These are phyloP conservation scores for Ectemnius lituratus DNA, from an alignment of 2,888 invertebrate genomes.

Conservation along the genomic window DNA sequence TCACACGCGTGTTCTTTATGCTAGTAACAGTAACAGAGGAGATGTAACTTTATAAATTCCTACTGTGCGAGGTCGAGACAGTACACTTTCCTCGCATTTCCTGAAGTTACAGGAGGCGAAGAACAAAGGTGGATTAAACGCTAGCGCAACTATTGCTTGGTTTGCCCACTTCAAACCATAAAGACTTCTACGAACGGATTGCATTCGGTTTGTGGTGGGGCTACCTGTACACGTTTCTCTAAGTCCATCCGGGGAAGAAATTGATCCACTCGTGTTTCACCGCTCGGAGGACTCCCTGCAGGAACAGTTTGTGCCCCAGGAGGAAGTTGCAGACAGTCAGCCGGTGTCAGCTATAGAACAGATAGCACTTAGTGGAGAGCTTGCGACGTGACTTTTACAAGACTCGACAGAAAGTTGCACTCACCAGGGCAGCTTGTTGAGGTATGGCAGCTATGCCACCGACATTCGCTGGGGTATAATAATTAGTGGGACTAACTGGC, in stretches of 20 bases:
- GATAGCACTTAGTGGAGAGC: constrained; percentile 3
- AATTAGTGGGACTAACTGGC: constrained; percentile 94
- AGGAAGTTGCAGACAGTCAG: constrained; percentile 70
- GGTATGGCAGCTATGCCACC: constrained; percentile 72
- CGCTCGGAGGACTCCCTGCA: constrained; percentile 43
- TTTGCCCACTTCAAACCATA: constrained; percentile 61
- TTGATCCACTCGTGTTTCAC: constrained; percentile 67
- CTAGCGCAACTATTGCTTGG: too few relatives aligned
- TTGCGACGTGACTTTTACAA: neutral
- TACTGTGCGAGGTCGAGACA: constrained; percentile 38
- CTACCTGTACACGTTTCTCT: constrained; percentile 70
- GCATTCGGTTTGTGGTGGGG: constrained; percentile 69
- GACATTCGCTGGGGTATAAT: constrained; percentile 83
- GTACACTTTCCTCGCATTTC: constrained; percentile 10
- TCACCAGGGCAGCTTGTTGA: constrained; percentile 62
- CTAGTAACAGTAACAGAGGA: constrained; percentile 8
- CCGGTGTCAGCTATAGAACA: constrained; percentile 67
- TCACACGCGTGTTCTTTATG: neutral
- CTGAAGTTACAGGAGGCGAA: constrained; percentile 7
- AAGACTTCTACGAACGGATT: constrained; percentile 71
- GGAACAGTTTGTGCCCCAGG: constrained; percentile 52
- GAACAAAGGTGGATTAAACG: neutral
- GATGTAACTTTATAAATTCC: constrained; percentile 16
- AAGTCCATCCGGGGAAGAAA: constrained; percentile 70
- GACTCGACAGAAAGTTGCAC: neutral